phyloP scores from a whole-genome alignment of 2,113 vertebrate genomes.

The Corapipo altera region DNA sequence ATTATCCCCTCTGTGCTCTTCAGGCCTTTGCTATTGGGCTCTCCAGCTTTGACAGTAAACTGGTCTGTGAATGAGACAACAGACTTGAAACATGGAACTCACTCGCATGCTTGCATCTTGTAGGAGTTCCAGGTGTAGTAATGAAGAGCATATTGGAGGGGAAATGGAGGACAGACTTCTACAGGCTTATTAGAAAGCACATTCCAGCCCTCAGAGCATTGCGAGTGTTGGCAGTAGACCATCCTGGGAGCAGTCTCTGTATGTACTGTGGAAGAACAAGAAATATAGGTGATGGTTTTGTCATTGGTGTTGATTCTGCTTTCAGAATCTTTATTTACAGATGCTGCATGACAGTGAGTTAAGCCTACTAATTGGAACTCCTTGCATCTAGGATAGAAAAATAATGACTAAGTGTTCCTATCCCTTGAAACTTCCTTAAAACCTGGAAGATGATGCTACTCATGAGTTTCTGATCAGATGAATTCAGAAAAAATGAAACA shows the following conservation, averaged over 20 bases:
- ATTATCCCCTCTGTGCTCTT: slow-evolving; percentile 94
- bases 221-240: not conserved
- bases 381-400: not conserved
- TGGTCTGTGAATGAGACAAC: slow-evolving; percentile 88
- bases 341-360: not conserved
- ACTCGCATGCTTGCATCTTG: not conserved
- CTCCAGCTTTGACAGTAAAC: slow-evolving; percentile 96
- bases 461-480: not conserved
- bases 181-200: not conserved
- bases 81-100: not conserved
- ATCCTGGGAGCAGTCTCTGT: not conserved
- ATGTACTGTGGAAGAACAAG: not conserved
- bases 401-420: not conserved
- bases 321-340: not conserved
- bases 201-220: not conserved
- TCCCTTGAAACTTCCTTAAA: not conserved
- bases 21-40: slow-evolving; percentile 96
- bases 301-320: not conserved
- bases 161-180: not conserved
- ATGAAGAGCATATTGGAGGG: not conserved
- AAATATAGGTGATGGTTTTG: not conserved
- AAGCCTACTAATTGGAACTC: not conserved
- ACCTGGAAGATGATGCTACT: not conserved
- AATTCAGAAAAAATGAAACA: not conserved
- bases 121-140: not conserved